Evolutionary conservation across 2,888 invertebrate genomes (phyloP).

Genomic region (Pandemis corylana): DNA sequence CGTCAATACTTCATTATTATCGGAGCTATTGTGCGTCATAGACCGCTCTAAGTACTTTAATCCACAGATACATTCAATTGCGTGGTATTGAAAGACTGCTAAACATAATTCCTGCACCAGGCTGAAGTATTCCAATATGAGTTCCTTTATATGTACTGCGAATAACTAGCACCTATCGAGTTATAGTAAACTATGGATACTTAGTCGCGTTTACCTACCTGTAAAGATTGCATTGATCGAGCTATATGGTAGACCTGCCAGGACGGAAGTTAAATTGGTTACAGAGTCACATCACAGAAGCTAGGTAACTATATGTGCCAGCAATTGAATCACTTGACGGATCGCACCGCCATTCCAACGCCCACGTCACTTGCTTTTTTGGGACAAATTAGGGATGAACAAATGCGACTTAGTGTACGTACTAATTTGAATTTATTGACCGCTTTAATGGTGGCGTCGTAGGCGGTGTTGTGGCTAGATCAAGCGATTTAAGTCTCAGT

Average conservation of each 20-base stretch:
- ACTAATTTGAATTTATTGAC: slow-evolving; percentile 44
- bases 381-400: slow-evolving; percentile 38
- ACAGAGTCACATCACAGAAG: slow-evolving; percentile 54
- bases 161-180: not conserved
- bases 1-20: slow-evolving; percentile 28
- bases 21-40: slow-evolving; percentile 30
- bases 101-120: not conserved
- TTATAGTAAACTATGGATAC: not conserved
- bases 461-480: slow-evolving; percentile 19
- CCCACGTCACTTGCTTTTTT: slow-evolving; percentile 50
- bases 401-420: slow-evolving; percentile 37
- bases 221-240: slow-evolving; percentile 1
- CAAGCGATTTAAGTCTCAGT: not conserved
- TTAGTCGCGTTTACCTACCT: slow-evolving; percentile 11
- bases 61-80: slow-evolving; percentile 15
- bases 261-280: slow-evolving; percentile 51
- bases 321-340: slow-evolving; percentile 56
- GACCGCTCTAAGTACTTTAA: slow-evolving; percentile 10
- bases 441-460: slow-evolving; percentile 22
- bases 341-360: slow-evolving; percentile 45
- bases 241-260: slow-evolving; percentile 16
- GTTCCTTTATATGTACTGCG: not conserved
- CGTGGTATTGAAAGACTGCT: slow-evolving; percentile 17
- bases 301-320: slow-evolving; percentile 30
- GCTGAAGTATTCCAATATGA: not conserved